These are phyloP conservation scores for Oscheius sp. DNA, from an alignment of 1,140 invertebrate genomes.

Conservation along the genomic window DNA sequence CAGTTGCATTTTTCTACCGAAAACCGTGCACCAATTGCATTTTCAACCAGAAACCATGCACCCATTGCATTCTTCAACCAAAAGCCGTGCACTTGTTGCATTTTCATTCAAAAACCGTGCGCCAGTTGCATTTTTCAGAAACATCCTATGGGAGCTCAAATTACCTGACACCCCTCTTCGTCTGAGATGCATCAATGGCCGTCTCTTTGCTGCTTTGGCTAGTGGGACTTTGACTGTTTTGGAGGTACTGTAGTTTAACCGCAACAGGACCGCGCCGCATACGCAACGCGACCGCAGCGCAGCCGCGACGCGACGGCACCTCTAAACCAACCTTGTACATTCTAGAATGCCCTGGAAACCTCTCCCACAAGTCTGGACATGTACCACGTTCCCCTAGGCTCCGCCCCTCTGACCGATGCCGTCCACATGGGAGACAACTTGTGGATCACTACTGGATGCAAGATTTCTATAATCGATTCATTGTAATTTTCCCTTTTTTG, in stretches of 20 bases:
- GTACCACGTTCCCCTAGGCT: conserved; percentile 65
- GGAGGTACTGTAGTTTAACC: no score
- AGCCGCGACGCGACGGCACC: no score
- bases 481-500: conserved; percentile 56
- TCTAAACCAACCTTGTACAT: neutral
- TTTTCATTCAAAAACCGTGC: conserved; percentile 40
- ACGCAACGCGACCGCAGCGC: no score
- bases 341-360: conserved; percentile 46
- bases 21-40: no score
- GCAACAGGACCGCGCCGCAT: no score
- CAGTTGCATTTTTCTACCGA: no score
- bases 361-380: conserved; percentile 60
- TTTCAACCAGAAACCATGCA: no score
- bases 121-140: conserved; percentile 53
- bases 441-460: conserved; percentile 64
- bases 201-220: conserved; percentile 64
- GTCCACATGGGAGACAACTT: conserved; percentile 24
- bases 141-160: conserved; percentile 63
- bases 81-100: no score
- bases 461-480: conserved; percentile 64
- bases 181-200: conserved; percentile 61
- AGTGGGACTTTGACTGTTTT: conserved; percentile 66
- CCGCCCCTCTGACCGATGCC: conserved; percentile 63
- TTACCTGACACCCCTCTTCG: conserved; percentile 65
- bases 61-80: no score